Conservation (phyloP, 2,888 invertebrate genomes). For the Mythimna lalbum region DNA sequence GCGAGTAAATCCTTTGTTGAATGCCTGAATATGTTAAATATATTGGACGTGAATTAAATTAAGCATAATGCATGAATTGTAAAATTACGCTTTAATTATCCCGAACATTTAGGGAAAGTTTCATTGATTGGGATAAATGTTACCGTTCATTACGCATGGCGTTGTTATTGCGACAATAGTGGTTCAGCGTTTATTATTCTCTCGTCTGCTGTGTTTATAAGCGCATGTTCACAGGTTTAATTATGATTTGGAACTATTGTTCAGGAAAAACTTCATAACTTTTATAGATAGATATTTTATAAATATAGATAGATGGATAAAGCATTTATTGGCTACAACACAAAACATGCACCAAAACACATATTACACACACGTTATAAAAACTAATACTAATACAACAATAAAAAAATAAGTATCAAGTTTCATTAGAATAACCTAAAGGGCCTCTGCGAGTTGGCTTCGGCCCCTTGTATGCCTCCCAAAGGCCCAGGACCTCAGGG, state of each 20-base stretch:
- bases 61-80: constrained; percentile 30
- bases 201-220: background rate
- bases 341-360: no score
- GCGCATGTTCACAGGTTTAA: background rate
- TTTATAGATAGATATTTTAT: no score
- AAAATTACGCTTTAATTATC: constrained; percentile 41
- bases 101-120: constrained; percentile 30
- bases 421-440: no score
- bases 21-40: constrained; percentile 28
- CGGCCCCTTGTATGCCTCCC: no score
- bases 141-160: constrained; percentile 19
- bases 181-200: background rate
- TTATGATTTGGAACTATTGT: background rate
- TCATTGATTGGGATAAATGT: constrained; percentile 34
- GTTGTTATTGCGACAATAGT: constrained; percentile 13
- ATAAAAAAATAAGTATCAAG: no score
- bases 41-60: constrained; percentile 32
- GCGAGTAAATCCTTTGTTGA: constrained; percentile 39
- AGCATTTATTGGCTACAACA: no score
- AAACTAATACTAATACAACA: no score
- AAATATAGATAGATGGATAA: no score
- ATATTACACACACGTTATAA: no score
- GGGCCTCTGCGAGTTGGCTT: no score
- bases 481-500: no score
- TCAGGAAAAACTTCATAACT: background rate